Conservation (phyloP, 2,113 vertebrate genomes). For the Vidua chalybeata region DNA sequence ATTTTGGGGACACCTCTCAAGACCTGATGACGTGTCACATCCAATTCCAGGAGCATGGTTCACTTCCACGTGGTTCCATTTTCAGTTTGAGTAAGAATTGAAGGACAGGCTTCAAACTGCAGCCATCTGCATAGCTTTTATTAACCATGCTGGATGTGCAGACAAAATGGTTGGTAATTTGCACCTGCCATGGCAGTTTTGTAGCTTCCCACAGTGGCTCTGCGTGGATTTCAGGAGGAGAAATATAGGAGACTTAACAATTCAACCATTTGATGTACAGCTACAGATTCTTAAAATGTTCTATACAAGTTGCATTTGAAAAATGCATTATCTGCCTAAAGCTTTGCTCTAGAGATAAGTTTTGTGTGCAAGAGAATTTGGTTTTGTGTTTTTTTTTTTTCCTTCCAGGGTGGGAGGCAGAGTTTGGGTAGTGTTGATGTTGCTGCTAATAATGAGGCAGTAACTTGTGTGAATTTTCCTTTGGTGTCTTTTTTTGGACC, state of each 20-base stretch:
- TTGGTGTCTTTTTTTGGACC: neutral
- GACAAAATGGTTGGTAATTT: neutral
- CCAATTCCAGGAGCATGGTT: neutral
- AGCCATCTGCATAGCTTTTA: neutral
- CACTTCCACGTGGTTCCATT: neutral
- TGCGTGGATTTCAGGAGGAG: neutral
- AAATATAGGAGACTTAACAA: neutral
- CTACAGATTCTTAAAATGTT: neutral
- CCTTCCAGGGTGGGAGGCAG: accelerated
- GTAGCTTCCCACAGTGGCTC: neutral
- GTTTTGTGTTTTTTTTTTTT: neutral
- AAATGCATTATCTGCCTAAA: neutral
- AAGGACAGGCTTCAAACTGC: neutral
- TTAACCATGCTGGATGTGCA: neutral
- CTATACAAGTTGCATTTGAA: neutral
- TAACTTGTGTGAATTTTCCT: neutral
- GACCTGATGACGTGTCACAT: neutral
- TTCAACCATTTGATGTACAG: neutral
- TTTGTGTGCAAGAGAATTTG: neutral
- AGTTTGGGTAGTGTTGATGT: neutral
- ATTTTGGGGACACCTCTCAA: neutral
- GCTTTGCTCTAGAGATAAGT: neutral
- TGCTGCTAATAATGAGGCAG: neutral
- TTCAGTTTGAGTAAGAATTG: neutral
- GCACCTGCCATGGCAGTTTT: neutral